A percentile compares a stretch with the other conserved stretches of the same genome.
These are phyloP conservation scores for Trachemys scripta DNA, from an alignment of 2,113 vertebrate genomes.

Conservation along the genomic window DNA sequence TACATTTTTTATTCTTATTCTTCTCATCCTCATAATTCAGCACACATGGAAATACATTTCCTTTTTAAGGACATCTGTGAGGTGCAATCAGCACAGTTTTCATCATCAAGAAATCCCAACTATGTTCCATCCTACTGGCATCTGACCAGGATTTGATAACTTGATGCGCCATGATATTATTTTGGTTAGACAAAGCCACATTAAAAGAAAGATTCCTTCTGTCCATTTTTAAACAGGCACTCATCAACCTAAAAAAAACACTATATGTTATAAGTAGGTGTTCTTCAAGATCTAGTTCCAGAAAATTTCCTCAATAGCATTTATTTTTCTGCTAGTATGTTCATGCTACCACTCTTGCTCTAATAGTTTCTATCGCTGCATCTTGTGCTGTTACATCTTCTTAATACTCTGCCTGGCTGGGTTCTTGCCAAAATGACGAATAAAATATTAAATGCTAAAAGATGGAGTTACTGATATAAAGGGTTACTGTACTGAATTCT, in stretches of 20 bases:
- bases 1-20: not conserved
- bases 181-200: not conserved
- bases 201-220: not conserved
- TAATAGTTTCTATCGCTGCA: not conserved
- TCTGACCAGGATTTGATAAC: not conserved
- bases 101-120: not conserved
- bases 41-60: accelerated
- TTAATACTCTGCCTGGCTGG: not conserved
- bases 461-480: not conserved
- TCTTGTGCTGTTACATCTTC: not conserved
- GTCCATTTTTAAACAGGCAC: not conserved
- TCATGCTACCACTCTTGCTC: not conserved
- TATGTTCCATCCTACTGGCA: not conserved
- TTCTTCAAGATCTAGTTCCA: not conserved
- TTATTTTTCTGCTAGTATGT: not conserved
- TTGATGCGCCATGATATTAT: not conserved
- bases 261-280: not conserved
- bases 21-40: not conserved
- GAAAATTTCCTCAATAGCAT: not conserved
- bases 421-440: not conserved
- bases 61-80: not conserved
- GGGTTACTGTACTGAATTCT: not conserved
- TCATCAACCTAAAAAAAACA: not conserved
- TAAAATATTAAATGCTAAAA: not conserved
- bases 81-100: not conserved